phyloP scores from a whole-genome alignment of 2,113 vertebrate genomes.

The Saguinus midas region DNA sequence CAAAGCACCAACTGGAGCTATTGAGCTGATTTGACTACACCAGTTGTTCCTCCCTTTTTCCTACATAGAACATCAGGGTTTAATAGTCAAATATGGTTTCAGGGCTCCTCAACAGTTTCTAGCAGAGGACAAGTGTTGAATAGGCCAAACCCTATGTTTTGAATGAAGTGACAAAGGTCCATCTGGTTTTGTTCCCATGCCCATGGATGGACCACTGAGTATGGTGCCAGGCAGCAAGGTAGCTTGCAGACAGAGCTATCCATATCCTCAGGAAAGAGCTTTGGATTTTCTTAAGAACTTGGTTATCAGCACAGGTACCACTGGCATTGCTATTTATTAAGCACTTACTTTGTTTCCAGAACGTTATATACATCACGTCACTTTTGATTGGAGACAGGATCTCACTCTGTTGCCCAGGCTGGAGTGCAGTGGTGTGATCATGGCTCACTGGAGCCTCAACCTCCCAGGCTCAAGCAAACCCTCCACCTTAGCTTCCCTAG shows the following conservation, averaged over 20 bases:
- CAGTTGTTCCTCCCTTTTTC: not conserved
- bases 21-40: not conserved
- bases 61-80: not conserved
- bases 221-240: not conserved
- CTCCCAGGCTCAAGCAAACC: too few species aligned
- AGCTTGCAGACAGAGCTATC: not conserved
- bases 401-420: too few species aligned
- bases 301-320: not conserved
- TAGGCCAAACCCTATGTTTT: constrained; percentile 20
- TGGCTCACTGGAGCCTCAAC: too few species aligned
- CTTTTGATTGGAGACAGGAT: too few species aligned
- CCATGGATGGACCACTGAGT: not conserved
- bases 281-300: not conserved
- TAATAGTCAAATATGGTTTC: not conserved
- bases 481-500: too few species aligned
- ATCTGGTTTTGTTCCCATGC: not conserved
- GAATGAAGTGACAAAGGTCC: constrained; percentile 24
- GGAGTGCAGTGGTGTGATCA: too few species aligned
- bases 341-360: not conserved
- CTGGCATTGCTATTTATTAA: not conserved
- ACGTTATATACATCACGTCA: not conserved
- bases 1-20: not conserved
- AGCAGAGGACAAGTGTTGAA: not conserved
- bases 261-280: not conserved
- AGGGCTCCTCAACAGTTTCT: not conserved